phyloP scores from a whole-genome alignment of 1,140 invertebrate species.

The Aphaenogaster ashmeadi region DNA sequence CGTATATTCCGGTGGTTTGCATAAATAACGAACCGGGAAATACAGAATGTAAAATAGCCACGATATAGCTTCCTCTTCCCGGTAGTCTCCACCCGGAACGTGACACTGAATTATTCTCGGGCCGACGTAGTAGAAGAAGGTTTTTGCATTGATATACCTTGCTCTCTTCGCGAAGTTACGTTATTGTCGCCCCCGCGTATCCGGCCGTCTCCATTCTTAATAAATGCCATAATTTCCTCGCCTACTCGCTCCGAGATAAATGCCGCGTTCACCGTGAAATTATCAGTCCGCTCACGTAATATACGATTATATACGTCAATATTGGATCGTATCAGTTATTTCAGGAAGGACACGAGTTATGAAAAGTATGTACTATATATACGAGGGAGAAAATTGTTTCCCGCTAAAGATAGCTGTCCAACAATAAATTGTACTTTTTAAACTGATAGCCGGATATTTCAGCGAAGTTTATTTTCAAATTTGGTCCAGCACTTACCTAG shows the following conservation, averaged over 20 bases:
- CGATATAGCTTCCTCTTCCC: constrained; percentile 55
- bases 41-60: constrained; percentile 79
- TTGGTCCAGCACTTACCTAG: background rate
- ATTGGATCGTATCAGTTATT: background rate
- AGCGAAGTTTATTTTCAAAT: background rate
- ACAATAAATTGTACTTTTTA: background rate
- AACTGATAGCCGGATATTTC: background rate
- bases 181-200: constrained; percentile 55
- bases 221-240: constrained; percentile 45
- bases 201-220: constrained; percentile 44
- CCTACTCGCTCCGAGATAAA: background rate
- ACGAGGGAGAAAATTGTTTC: background rate
- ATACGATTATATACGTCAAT: constrained; percentile 11
- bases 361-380: background rate
- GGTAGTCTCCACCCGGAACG: constrained; percentile 31
- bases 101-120: constrained; percentile 69
- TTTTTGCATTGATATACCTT: constrained; percentile 60
- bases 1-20: constrained; percentile 79
- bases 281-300: constrained; percentile 2
- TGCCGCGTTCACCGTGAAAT: constrained; percentile 8
- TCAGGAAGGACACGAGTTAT: background rate
- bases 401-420: background rate
- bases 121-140: constrained; percentile 48
- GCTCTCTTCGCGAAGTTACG: constrained; percentile 44
- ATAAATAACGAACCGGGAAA: constrained; percentile 83